Evolutionary conservation across 1,140 invertebrate species (phyloP).

Genomic region (Temnothorax nylanderi): DNA sequence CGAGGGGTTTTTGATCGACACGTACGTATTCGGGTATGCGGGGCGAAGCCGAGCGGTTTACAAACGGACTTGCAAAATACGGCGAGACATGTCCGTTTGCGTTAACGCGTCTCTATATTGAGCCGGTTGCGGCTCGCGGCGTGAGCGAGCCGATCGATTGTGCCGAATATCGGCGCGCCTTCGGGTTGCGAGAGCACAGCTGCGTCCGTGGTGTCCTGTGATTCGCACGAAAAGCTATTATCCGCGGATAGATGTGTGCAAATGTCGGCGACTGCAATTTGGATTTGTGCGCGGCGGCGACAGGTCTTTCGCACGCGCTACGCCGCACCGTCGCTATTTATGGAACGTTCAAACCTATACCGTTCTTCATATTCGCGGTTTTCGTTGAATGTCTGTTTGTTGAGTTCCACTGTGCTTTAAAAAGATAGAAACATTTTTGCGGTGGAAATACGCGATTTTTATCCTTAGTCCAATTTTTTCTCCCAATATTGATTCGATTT

Average conservation of each 20-base stretch:
- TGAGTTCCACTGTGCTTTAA: background rate
- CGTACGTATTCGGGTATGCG: conserved; percentile 5
- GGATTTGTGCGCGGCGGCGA: conserved; percentile 1
- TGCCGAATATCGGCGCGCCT: conserved; percentile 25
- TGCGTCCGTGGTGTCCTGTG: conserved; percentile 26
- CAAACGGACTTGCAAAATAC: conserved; percentile 44
- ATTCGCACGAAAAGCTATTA: conserved; percentile 54
- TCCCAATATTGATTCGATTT: background rate
- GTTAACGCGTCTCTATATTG: conserved; percentile 47
- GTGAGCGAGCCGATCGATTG: conserved; percentile 23
- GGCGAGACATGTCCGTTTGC: conserved; percentile 39
- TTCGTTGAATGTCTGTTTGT: conserved; percentile 15
- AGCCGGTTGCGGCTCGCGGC: background rate
- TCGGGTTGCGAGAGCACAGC: conserved; percentile 13
- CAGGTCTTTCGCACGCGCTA: conserved; percentile 7
- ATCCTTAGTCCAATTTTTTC: background rate
- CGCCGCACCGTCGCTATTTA: conserved; percentile 20
- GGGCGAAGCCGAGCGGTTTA: conserved; percentile 26
- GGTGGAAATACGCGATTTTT: background rate
- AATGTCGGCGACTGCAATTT: conserved; percentile 38
- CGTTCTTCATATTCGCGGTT: background rate
- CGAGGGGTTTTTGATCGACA: conserved; percentile 18
- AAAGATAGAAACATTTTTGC: background rate
- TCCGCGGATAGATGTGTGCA: conserved; percentile 37
- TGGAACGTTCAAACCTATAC: conserved; percentile 7